phyloP scores from a whole-genome alignment of 2,113 vertebrate species.

The Tympanuchus pallidicinctus region DNA sequence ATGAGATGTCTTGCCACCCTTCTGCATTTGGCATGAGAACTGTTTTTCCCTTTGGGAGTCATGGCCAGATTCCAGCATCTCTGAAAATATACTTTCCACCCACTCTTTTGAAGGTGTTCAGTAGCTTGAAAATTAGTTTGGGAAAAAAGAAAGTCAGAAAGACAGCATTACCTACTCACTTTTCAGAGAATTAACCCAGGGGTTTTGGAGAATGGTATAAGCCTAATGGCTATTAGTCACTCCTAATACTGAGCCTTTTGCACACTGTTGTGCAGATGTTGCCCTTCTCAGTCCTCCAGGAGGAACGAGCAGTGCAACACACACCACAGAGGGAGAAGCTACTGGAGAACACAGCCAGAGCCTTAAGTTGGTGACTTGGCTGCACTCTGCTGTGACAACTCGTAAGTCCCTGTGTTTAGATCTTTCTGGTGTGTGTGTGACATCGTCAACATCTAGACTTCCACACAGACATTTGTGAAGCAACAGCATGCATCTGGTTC shows the following conservation, averaged over 20 bases:
- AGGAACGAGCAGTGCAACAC: no score
- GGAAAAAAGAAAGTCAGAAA: neutral
- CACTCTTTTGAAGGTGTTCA: neutral
- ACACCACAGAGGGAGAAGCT: neutral
- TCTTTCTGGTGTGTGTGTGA: accelerated
- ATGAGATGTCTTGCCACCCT: neutral
- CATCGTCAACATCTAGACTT: neutral
- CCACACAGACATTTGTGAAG: neutral
- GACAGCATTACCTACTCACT: neutral
- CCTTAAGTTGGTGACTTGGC: neutral
- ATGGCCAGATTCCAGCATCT: neutral
- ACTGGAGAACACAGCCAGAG: neutral
- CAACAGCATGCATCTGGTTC: neutral
- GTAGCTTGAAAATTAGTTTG: neutral
- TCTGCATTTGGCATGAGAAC: neutral
- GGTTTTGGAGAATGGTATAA: neutral
- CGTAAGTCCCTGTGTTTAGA: neutral
- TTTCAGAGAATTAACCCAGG: neutral
- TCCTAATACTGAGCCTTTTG: neutral
- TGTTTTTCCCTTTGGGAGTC: neutral
- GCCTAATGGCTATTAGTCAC: neutral
- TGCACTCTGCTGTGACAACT: neutral
- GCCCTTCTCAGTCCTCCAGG: neutral
- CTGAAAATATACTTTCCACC: neutral
- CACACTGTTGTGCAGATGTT: neutral